phyloP scores from a whole-genome alignment of 2,113 vertebrate genomes.

The Amblyopsis rosae region DNA sequence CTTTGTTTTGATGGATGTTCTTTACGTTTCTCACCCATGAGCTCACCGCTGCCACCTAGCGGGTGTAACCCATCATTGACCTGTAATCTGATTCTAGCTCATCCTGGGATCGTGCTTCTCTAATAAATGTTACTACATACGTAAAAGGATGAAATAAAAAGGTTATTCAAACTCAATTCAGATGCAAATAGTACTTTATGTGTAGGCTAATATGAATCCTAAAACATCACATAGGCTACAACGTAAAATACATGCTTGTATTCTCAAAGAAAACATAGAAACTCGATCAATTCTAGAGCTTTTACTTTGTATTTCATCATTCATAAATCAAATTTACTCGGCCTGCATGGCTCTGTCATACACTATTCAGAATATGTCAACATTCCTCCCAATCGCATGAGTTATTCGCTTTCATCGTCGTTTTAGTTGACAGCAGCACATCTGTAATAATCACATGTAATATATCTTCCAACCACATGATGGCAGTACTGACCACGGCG shows the following conservation, averaged over 20 bases:
- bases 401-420: too few relatives aligned
- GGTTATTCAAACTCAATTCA: not conserved
- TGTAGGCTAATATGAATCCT: not conserved
- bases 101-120: too few relatives aligned
- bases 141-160: not conserved
- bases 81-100: not conserved
- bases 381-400: too few relatives aligned
- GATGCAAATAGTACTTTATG: not conserved
- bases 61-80: not conserved
- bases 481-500: not conserved
- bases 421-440: too few relatives aligned
- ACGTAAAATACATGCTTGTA: too few relatives aligned
- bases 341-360: too few relatives aligned
- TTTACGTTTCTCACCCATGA: not conserved
- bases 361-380: too few relatives aligned
- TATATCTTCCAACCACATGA: conserved; percentile 10
- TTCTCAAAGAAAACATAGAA: too few relatives aligned
- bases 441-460: conserved; percentile 7
- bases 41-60: conserved; percentile 42
- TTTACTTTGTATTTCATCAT: too few relatives aligned
- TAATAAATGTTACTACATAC: too few relatives aligned
- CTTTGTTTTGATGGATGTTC: not conserved
- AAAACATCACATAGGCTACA: not conserved
- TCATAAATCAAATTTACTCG: too few relatives aligned
- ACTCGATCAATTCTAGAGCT: too few relatives aligned